Evolutionary conservation across 2,113 vertebrate genomes (phyloP).

Genomic region (Chroicocephalus ridibundus): DNA sequence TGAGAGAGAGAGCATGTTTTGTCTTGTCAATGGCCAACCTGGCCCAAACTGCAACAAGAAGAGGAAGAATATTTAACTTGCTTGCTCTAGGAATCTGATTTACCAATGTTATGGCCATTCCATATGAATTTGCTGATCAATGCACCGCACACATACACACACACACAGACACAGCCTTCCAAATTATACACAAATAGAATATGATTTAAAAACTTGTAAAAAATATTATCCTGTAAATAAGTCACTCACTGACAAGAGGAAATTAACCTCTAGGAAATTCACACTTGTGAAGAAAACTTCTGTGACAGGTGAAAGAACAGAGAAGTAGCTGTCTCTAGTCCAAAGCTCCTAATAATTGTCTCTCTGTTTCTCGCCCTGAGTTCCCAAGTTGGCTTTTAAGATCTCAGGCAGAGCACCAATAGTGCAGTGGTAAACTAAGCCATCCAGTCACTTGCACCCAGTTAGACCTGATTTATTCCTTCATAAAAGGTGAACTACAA

Average conservation of each 20-base stretch:
- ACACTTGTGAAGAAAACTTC: background rate
- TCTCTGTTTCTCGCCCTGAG: background rate
- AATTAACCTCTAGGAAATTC: background rate
- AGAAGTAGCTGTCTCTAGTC: background rate
- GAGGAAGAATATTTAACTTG: background rate
- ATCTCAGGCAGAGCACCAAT: background rate
- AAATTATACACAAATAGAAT: background rate
- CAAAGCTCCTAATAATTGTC: background rate
- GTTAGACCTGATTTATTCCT: background rate
- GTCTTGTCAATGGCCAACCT: no score
- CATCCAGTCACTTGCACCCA: background rate
- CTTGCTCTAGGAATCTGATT: background rate
- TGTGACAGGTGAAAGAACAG: background rate
- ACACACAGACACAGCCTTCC: background rate
- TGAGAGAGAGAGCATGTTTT: no score
- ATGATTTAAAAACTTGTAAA: background rate
- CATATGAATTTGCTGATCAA: background rate
- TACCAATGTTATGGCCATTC: background rate
- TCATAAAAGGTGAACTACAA: background rate
- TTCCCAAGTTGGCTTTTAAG: background rate
- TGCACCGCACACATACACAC: background rate
- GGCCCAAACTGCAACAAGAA: background rate
- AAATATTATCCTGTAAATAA: background rate
- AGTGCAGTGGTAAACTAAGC: background rate
- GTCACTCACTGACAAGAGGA: background rate